Percentiles rank a stretch among this genome's conserved stretches.
Evolutionary conservation across 1,140 invertebrate species (phyloP).

Genomic region (Aradophagus sp.): DNA sequence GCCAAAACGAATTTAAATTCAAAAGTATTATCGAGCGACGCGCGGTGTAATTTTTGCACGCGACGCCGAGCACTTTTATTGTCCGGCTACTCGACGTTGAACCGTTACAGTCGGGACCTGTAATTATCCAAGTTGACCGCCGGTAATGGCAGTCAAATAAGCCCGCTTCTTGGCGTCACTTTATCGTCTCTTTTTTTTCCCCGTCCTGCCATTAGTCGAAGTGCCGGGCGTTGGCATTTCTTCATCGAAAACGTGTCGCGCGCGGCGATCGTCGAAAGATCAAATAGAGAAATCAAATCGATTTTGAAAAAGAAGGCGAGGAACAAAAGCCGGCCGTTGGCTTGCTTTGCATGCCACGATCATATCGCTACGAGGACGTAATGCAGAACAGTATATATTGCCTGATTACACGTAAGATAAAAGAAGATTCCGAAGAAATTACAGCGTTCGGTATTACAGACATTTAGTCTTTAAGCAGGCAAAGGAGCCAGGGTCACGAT

Average conservation of each 20-base stretch:
- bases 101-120: too few species aligned
- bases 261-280: background rate
- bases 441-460: conserved; percentile 50
- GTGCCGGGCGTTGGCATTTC: too few species aligned
- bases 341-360: conserved; percentile 49
- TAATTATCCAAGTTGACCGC: too few species aligned
- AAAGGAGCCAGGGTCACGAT: conserved; percentile 47
- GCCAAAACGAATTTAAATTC: too few species aligned
- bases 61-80: too few species aligned
- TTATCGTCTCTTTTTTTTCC: too few species aligned
- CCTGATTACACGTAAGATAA: conserved; percentile 54
- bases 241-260: background rate
- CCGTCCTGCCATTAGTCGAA: too few species aligned
- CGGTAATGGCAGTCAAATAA: too few species aligned
- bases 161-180: too few species aligned
- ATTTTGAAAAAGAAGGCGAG: conserved; percentile 17
- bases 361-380: conserved; percentile 50
- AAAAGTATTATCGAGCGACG: conserved; percentile 14
- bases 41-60: too few species aligned
- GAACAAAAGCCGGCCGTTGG: conserved; percentile 32
- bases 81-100: too few species aligned
- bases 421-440: conserved; percentile 56
- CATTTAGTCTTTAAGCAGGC: conserved; percentile 48
- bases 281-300: conserved; percentile 23
- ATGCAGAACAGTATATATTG: conserved; percentile 56